Conservation (phyloP, 2,888 invertebrate genomes). For the Heliconius erato region DNA sequence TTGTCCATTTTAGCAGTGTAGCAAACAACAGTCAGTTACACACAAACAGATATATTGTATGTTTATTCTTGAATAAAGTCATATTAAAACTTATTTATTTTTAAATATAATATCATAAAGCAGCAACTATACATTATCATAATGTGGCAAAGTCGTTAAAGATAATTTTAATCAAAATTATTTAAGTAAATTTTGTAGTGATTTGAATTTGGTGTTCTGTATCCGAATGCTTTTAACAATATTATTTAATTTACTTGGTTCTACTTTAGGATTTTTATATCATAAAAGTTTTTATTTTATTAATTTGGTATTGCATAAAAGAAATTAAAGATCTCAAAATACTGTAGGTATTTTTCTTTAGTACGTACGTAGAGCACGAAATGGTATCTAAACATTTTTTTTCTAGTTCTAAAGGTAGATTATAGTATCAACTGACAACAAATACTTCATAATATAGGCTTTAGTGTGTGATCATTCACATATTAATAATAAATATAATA, state of each 20-base stretch:
- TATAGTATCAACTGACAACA: too few relatives aligned
- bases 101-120: not conserved
- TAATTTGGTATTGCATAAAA: too few relatives aligned
- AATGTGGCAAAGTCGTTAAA: not conserved
- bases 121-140: not conserved
- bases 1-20: conserved; percentile 58
- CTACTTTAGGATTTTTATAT: not conserved
- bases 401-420: too few relatives aligned
- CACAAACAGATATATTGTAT: conserved; percentile 24
- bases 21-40: conserved; percentile 6
- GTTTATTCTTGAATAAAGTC: not conserved
- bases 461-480: not conserved
- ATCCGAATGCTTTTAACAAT: not conserved
- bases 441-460: not conserved
- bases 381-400: too few relatives aligned
- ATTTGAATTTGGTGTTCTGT: not conserved
- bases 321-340: too few relatives aligned
- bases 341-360: too few relatives aligned
- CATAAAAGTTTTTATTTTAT: too few relatives aligned
- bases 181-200: not conserved
- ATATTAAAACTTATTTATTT: not conserved
- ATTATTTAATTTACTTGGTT: not conserved
- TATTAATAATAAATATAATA: not conserved
- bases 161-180: not conserved
- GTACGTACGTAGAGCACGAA: too few relatives aligned